Base-by-base conservation (phyloP, 1,140 invertebrate genomes). In the Drosophila kohkoa region DNA sequence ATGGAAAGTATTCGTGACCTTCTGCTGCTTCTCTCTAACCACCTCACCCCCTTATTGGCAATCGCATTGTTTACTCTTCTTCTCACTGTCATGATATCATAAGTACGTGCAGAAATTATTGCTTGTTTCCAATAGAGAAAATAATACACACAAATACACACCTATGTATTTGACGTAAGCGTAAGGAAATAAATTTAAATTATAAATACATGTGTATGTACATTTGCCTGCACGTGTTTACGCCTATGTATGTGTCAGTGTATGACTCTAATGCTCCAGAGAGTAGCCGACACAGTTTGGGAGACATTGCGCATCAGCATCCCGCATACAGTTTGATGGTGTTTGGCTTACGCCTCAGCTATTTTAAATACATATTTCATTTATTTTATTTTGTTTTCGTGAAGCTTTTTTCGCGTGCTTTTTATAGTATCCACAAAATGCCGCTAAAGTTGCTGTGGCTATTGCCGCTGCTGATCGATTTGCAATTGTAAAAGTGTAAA, bases 121-220 rank as follows among this genome's bases (percentile, higher is more conserved):
- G 43, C 45, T 54, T 35, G 48, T 62, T 52, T 69, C 25, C 58
- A 69, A 69, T 62, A 10, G 35, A 63, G 32, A 15, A 64, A 63
- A 46, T 20, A 51, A 20, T 25, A 25, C 20, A 20, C 20, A 3
- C 45, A 65, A 45, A 38, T 25, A 35, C 38, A 20, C 32, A 45
- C 28, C 54, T 59, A 35, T n/a, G 16, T 72, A 49, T 57, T 78
- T 86, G 82, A 87, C 79, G 82, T 78, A 75, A 75, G 66, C 64
- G 20, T 5, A 49, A 66, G 45, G 58, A 64, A 74, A 55, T 67
- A 70, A 70, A 51, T 81, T 49, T 48, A 7, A 38, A 78, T 72
- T 59, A 45, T 66, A 25, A 25, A 25, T 25, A 25, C 20, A 13
- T 13, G 13, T 59, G n/a, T 60, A 11, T 64, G 16, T 38, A 38